Base-by-base conservation (phyloP, 64 coral and sea anemone species). In the Trachythela sp. region DNA sequence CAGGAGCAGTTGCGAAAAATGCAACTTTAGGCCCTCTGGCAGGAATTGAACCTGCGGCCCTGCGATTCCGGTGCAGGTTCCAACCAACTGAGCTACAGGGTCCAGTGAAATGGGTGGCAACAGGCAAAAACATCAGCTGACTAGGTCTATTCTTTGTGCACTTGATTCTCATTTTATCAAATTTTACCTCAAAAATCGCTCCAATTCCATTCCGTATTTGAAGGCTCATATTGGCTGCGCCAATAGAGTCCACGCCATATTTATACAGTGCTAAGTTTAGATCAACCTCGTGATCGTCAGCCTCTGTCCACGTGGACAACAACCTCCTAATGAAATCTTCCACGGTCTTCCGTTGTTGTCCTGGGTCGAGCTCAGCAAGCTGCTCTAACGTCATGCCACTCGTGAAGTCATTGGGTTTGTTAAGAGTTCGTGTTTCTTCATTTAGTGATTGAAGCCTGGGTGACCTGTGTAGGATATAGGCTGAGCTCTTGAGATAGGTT, bases 161-260 rank as follows among this genome's bases (percentile, higher is more conserved):
- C 34, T 4, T 80, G 0, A 0, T 30, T 11, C 4, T 34, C 26
- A 10, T 80, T 80, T 80, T 29, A 13, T 0, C 27, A n/a, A 11
- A 29, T 34, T 29, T 39, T 36, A 80, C 75, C 30, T 80, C 75
- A 80, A 80, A 80, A 3, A 34, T 37, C 8, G 75, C 75, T 1
- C 33, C 75, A 37, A 80, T 35, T 18, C 27, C 20, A 20, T 38
- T 37, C 7, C 6, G 2, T 39, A 80, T 35, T 3, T 30, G 27
- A 35, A 80, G 30, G 8, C 75, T 80, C 75, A 80, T 80, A 22
- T 36, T 80, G 6, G 75, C 75, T 37, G 94, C 91, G 6, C 26
- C 85, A 5, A 86, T 90, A 8, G 94, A 95, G 80, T 95, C 94
- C 0, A 95, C 77, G 0, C 94, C 94, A 52, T 90, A 92, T 72